phyloP scores from a whole-genome alignment of 1,140 invertebrate genomes.

The Nilaparvata lugens region DNA sequence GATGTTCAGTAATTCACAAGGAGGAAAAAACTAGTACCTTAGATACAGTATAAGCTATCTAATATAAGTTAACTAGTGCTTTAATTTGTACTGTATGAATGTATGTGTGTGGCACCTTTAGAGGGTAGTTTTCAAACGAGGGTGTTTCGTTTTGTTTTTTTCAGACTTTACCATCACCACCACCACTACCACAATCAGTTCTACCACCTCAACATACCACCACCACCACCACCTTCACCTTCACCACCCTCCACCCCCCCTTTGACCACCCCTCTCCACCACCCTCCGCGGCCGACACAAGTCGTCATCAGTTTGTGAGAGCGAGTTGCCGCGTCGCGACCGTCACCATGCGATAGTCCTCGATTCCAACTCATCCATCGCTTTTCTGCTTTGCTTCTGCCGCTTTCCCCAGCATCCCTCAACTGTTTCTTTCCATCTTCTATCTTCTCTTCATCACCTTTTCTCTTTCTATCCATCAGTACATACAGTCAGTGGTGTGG shows the following conservation, averaged over 20 bases:
- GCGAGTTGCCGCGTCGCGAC: not conserved
- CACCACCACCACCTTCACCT: not conserved
- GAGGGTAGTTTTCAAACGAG: conserved; percentile 12
- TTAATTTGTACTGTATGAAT: not conserved
- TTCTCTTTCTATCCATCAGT: not conserved
- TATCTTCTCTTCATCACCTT: too few relatives aligned
- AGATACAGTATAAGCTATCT: too few relatives aligned
- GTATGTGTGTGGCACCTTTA: not conserved
- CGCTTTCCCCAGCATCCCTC: not conserved
- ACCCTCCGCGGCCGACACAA: not conserved
- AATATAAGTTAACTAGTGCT: not conserved
- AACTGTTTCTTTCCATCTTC: too few relatives aligned
- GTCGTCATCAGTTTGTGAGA: not conserved
- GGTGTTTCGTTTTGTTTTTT: conserved; percentile 16
- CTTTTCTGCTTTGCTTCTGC: conserved; percentile 1
- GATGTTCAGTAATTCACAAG: too few relatives aligned
- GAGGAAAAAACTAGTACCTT: too few relatives aligned
- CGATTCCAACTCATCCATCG: not conserved
- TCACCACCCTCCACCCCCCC: not conserved
- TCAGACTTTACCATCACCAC: conserved; percentile 12
- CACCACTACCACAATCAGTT: not conserved
- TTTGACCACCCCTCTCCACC: not conserved
- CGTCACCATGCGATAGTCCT: not conserved
- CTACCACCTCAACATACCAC: not conserved
- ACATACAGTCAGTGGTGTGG: too few relatives aligned